These are phyloP conservation scores for Conistra vaccinii DNA, from an alignment of 2,888 invertebrate genomes.

Conservation along the genomic window DNA sequence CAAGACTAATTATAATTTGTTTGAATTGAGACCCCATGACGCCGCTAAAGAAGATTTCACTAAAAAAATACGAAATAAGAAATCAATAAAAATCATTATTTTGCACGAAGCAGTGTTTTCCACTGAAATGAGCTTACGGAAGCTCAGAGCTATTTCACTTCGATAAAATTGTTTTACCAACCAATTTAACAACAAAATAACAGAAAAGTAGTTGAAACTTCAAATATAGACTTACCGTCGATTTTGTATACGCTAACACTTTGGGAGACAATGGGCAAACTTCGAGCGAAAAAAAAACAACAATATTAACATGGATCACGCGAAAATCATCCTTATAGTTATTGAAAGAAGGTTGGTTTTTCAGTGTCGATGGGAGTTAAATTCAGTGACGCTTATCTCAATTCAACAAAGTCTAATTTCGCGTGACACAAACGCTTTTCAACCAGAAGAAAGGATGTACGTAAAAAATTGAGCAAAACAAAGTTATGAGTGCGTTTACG, in stretches of 20 bases:
- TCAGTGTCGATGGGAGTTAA: fast-evolving
- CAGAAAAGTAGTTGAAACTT: slow-evolving; percentile 64
- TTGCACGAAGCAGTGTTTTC: slow-evolving; percentile 12
- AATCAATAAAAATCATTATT: background rate
- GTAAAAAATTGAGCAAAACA: slow-evolving; percentile 61
- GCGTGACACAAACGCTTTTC: slow-evolving; percentile 55
- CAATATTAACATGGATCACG: slow-evolving; percentile 3
- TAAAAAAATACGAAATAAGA: too few relatives aligned
- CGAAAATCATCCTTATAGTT: fast-evolving
- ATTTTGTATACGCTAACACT: slow-evolving; percentile 63
- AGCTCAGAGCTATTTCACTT: slow-evolving; percentile 31
- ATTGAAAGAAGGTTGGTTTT: background rate
- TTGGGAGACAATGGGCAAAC: slow-evolving; percentile 62
- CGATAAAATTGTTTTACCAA: slow-evolving; percentile 57
- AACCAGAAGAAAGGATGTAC: slow-evolving; percentile 54
- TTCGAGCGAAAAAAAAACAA: slow-evolving; percentile 56
- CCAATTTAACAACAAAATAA: slow-evolving; percentile 62
- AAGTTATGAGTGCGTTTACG: slow-evolving; percentile 56
- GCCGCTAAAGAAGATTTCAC: too few relatives aligned
- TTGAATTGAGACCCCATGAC: too few relatives aligned
- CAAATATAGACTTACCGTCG: slow-evolving; percentile 65
- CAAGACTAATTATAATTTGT: too few relatives aligned
- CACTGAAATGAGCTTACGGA: slow-evolving; percentile 16
- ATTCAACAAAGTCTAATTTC: slow-evolving; percentile 60
- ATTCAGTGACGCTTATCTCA: slow-evolving; percentile 52